Base-by-base conservation (phyloP, 2,888 invertebrate species). In the Apamea epomidion region DNA sequence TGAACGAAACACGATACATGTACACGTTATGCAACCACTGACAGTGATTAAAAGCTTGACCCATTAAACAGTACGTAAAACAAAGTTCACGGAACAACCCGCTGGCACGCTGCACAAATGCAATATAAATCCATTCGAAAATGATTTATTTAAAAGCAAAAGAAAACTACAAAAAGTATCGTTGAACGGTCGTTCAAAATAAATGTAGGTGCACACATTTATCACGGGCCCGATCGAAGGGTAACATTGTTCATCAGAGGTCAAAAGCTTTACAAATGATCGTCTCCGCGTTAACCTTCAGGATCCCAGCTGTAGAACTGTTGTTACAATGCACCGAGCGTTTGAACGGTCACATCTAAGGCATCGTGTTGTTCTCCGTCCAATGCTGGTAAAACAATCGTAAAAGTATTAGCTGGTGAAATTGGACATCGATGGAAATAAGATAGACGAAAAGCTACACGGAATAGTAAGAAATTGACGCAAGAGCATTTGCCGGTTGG, bases 201-300 rank as follows among this genome's bases (percentile, higher is more conserved):
- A 60, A 84, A 85, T 83, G 76, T 80, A 82, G 80, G 78, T 83
- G 90, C 83, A 81, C 79, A 84, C 88, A 91, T 92, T 92, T 90
- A 91, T 91, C 90, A 91, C 80, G 74, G 78, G 69, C 65, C 74
- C 85, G 88, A 90, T 86, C 88, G 87, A 89, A 90, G 87, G 85
- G 89, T 88, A 90, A 89, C 87, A 89, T 88, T 91, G 90, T 91
- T 90, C 89, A 92, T 88, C 88, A 91, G 89, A 92, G 92, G 93
- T 93, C 92, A 93, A 92, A 88, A 91, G 89, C 86, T 91, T 89
- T 90, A 93, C 92, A 92, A 93, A 93, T 92, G 90, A 89, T 91
- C 89, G 90, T 91, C 92, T 90, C 91, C 90, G 88, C 87, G 90
- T 91, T 92, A 92, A 93, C 91, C 90, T 91, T 92, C 91, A 91